Percentiles rank a stretch among this genome's conserved stretches.
These are phyloP conservation scores for Eupelmus urozonus DNA, from an alignment of 2,888 invertebrate species.

Conservation along the genomic window DNA sequence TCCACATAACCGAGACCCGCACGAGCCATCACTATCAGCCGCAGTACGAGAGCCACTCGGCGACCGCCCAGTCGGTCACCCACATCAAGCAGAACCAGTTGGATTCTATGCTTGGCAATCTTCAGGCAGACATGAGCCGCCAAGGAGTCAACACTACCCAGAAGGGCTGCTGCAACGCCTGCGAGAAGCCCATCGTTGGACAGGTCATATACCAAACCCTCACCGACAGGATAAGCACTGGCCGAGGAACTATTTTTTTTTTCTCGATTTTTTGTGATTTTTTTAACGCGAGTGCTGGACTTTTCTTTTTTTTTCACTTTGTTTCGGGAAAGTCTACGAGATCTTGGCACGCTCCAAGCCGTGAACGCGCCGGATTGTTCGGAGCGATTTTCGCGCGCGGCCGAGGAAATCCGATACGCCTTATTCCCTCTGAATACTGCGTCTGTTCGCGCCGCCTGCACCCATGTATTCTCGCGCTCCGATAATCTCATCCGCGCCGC, in stretches of 20 bases:
- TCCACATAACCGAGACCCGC: conserved; percentile 74
- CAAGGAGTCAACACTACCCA: conserved; percentile 99
- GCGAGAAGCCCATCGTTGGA: conserved; percentile 99
- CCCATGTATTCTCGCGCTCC: too few species aligned
- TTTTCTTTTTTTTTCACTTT: neutral
- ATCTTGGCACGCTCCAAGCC: too few species aligned
- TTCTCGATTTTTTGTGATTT: too few species aligned
- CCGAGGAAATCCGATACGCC: too few species aligned
- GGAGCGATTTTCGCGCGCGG: too few species aligned
- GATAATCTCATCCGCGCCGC: too few species aligned
- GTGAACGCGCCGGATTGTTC: too few species aligned
- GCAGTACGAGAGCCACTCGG: conserved; percentile 75
- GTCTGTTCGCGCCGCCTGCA: too few species aligned
- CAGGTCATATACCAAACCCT: conserved; percentile 82
- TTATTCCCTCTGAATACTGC: too few species aligned
- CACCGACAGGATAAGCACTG: too few species aligned
- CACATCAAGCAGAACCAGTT: conserved; percentile 82
- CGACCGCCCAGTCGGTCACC: conserved; percentile 76
- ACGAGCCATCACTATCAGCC: conserved; percentile 74
- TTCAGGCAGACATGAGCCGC: conserved; percentile 98
- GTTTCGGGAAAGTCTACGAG: too few species aligned
- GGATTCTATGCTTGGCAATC: conserved; percentile 94
- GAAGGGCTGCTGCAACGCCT: conserved; percentile 99
- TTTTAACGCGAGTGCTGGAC: too few species aligned
- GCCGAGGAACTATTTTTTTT: neutral